Evolutionary conservation across 2,113 vertebrate species (phyloP).

Genomic region (Loxodonta africana): DNA sequence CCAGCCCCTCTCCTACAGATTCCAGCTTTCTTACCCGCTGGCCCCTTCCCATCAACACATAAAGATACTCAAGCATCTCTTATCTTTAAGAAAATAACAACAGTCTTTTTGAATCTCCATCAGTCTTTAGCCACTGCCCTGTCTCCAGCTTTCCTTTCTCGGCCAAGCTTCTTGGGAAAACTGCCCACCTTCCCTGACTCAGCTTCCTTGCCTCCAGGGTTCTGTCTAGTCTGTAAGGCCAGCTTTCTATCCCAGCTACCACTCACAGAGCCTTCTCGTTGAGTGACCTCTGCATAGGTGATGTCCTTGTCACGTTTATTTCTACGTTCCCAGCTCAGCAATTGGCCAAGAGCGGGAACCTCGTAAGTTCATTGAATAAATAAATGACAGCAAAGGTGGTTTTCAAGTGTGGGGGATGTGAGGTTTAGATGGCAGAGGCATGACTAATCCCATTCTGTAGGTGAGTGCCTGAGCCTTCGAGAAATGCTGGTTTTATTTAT

Average conservation of each 20-base stretch:
- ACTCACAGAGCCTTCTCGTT: neutral
- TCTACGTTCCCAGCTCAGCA: neutral
- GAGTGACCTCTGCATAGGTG: neutral
- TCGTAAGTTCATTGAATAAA: neutral
- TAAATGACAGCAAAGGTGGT: neutral
- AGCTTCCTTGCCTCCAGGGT: neutral
- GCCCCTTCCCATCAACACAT: neutral
- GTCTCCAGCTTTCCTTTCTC: neutral
- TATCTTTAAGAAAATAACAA: conserved; percentile 7
- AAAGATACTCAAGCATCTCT: neutral
- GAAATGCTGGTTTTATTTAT: neutral
- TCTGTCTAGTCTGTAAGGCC: neutral
- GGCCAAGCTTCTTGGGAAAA: neutral
- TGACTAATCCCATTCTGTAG: neutral
- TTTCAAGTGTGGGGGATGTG: neutral
- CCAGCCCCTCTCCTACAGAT: no score
- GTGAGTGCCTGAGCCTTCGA: neutral
- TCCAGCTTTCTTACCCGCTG: neutral
- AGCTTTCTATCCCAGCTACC: neutral
- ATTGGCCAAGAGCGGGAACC: neutral
- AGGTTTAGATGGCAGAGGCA: neutral
- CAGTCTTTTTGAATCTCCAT: neutral
- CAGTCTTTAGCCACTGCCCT: neutral
- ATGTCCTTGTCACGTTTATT: neutral
- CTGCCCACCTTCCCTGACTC: neutral